Conservation (phyloP, 2,797 vertebrate genomes). For the Pantherophis alleghaniensis region DNA sequence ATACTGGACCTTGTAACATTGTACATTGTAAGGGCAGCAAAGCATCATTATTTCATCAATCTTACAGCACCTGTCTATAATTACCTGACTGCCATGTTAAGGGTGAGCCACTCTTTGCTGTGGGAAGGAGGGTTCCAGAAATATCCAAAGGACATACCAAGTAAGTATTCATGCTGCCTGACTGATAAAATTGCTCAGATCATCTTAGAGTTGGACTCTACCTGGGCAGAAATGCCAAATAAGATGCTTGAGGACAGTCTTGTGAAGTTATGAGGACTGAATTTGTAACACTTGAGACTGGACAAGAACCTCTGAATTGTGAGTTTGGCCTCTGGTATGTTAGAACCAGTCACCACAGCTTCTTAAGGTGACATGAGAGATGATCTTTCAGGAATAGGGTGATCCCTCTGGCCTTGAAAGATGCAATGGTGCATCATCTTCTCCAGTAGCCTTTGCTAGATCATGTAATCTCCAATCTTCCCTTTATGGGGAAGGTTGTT, state of each 20-base stretch:
- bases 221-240: background rate
- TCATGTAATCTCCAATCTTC: background rate
- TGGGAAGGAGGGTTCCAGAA: background rate
- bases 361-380: background rate
- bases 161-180: background rate
- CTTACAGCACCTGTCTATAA: background rate
- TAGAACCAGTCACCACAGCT: background rate
- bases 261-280: background rate
- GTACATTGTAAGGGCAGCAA: background rate
- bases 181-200: background rate
- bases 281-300: background rate
- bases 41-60: background rate
- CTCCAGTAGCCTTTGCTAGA: background rate
- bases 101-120: background rate
- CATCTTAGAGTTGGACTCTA: background rate
- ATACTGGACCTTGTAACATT: background rate
- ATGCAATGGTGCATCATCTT: background rate
- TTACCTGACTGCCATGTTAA: background rate
- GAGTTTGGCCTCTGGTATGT: background rate
- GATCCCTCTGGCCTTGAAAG: background rate
- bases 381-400: background rate
- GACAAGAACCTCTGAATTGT: background rate
- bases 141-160: background rate
- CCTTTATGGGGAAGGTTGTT: background rate
- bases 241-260: background rate